phyloP scores from a whole-genome alignment of 2,888 invertebrate species.

The Pollenia labialis region DNA sequence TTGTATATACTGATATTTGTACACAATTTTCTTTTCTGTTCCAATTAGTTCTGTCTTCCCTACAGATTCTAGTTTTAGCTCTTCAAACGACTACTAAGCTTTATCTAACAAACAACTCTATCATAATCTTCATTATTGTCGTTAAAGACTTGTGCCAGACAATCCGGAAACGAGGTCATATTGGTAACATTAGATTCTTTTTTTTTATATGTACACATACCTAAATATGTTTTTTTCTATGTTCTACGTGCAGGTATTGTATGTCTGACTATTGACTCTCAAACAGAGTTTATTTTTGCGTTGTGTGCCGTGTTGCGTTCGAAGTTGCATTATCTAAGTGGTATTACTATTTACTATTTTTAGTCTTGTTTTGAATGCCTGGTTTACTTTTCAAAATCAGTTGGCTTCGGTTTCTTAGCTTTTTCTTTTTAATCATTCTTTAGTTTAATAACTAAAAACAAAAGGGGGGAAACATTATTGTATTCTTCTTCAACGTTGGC shows the following conservation, averaged over 20 bases:
- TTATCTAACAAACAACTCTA: neutral
- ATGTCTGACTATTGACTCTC: conserved; percentile 26
- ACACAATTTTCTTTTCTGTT: neutral
- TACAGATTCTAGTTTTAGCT: neutral
- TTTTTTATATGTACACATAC: neutral
- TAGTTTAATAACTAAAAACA: neutral
- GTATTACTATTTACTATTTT: conserved; percentile 1
- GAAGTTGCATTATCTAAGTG: conserved; percentile 58
- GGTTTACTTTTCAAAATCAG: conserved; percentile 59
- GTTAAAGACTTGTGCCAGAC: conserved; percentile 59
- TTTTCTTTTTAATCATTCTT: conserved; percentile 35
- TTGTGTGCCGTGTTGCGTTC: conserved; percentile 42
- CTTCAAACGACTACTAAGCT: neutral
- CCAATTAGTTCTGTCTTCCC: neutral
- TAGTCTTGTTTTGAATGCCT: conserved; percentile 21
- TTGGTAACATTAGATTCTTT: conserved; percentile 63
- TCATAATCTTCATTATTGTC: conserved; percentile 1
- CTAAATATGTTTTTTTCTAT: neutral
- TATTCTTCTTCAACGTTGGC: conserved; percentile 34
- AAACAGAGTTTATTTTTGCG: neutral
- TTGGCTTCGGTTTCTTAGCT: conserved; percentile 42
- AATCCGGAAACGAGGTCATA: conserved; percentile 72
- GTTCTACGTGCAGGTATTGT: conserved; percentile 46
- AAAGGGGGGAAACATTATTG: neutral
- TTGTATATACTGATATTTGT: too few relatives aligned